Percentiles rank a stretch among this genome's conserved stretches.
phyloP scores from a whole-genome alignment of 2,888 invertebrate species.

The Rotaria magnacalcarata region DNA sequence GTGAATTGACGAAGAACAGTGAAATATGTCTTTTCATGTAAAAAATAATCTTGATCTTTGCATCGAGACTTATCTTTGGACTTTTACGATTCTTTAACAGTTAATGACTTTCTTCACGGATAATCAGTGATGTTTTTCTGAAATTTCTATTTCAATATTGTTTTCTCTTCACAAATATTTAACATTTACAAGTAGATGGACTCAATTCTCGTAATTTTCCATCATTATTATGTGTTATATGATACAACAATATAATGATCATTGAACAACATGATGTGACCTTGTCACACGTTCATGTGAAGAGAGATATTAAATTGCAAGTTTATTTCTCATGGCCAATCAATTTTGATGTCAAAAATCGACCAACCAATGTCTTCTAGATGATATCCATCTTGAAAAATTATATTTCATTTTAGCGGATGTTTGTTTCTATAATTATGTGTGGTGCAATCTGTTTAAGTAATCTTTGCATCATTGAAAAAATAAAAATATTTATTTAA shows the following conservation, averaged over 20 bases:
- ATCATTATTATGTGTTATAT: conserved; percentile 15
- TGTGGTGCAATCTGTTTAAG: neutral
- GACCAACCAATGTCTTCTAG: neutral
- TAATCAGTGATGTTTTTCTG: neutral
- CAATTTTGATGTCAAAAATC: neutral
- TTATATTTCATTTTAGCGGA: neutral
- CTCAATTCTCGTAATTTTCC: neutral
- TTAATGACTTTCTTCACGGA: neutral
- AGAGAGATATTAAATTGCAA: neutral
- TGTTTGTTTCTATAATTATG: neutral
- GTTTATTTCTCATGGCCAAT: neutral
- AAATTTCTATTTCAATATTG: neutral
- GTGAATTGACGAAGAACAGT: too few relatives aligned
- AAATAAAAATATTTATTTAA: neutral
- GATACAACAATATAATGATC: neutral
- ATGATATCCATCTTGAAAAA: neutral
- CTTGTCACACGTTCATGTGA: conserved; percentile 11
- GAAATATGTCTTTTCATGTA: too few relatives aligned
- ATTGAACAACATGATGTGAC: neutral
- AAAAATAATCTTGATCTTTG: too few relatives aligned
- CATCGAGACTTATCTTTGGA: too few relatives aligned
- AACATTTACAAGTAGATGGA: neutral
- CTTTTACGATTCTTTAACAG: too few relatives aligned
- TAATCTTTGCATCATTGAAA: neutral
- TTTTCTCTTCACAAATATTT: neutral